Base-by-base conservation (phyloP, 2,888 invertebrate species). In the Diarsia rubi region DNA sequence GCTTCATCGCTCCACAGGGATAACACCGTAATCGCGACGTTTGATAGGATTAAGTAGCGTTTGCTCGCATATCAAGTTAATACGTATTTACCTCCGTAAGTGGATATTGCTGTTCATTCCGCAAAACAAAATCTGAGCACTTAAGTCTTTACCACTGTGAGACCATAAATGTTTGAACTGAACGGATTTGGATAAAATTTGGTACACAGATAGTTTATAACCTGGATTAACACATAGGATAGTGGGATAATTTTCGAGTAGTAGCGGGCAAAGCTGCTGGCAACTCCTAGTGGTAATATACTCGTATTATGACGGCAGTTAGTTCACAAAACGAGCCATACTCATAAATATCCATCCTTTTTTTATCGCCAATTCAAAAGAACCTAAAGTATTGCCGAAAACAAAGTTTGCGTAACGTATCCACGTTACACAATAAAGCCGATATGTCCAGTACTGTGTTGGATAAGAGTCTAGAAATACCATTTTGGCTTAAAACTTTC, bases 401-500 rank as follows among this genome's bases (percentile, higher is more conserved):
- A 21, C 16, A 37, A 42, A 60, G 19, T 60, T 24, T 59, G 37
- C 64, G 47, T 42, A 59, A 37, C 37, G 37, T 37, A 37, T 37
- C 37, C 62, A 31, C 11, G n/a, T 63, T 49, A 62, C 66, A 59
- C 27, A 75, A 68, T 31, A 64, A 49, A 54, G 27, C 21, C 9
- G 8, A 27, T 52, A 31, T n/a, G 52, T 75, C 47, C 49, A 68
- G 14, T 27, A 63, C 31, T 57, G 21, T 54, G 60, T 72, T 44
- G 2, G 57, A 45, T 79, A 73, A 57, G 11, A 78, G 44, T 49
- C 49, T 73, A 37, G 44, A 72, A 45, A 44, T 66, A 31, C 24
- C 47, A 78, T 80, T 66, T 66, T 47, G 65, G 81, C 27, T 81
- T 21, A 52, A 67, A 79, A 79, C 81, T 81, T 75, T 81, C 24